Conservation (phyloP, 2,797 vertebrate genomes). For the Taeniopygia guttata region DNA sequence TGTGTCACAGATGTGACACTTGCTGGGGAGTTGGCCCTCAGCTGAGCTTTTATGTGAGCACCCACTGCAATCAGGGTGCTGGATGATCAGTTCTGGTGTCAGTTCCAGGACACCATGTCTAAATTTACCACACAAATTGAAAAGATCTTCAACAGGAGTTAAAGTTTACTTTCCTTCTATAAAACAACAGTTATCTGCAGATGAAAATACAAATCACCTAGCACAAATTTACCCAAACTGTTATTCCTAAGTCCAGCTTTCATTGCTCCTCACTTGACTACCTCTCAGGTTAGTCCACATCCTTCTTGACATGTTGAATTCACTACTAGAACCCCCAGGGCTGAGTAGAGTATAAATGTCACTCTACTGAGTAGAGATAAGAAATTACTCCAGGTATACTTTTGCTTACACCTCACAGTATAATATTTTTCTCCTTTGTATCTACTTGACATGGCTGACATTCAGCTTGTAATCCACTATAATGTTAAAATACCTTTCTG, state of each 20-base stretch:
- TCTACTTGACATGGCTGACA: not conserved
- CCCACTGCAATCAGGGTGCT: not conserved
- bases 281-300: not conserved
- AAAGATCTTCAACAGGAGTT: not conserved
- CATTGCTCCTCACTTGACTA: not conserved
- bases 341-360: not conserved
- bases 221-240: not conserved
- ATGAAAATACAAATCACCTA: not conserved
- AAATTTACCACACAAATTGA: not conserved
- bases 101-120: not conserved
- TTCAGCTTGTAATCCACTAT: not conserved
- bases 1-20: not conserved
- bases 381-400: not conserved
- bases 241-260: not conserved
- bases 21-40: not conserved
- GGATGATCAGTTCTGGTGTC: not conserved
- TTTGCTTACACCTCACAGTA: not conserved
- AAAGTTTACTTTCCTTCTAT: not conserved
- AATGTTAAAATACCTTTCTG: not conserved
- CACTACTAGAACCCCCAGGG: not conserved
- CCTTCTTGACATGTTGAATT: not conserved
- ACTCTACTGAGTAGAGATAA: not conserved
- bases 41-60: not conserved
- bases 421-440: not conserved
- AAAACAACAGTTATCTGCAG: not conserved